phyloP scores from a whole-genome alignment of 2,797 vertebrate genomes.

The Antrozous pallidus region DNA sequence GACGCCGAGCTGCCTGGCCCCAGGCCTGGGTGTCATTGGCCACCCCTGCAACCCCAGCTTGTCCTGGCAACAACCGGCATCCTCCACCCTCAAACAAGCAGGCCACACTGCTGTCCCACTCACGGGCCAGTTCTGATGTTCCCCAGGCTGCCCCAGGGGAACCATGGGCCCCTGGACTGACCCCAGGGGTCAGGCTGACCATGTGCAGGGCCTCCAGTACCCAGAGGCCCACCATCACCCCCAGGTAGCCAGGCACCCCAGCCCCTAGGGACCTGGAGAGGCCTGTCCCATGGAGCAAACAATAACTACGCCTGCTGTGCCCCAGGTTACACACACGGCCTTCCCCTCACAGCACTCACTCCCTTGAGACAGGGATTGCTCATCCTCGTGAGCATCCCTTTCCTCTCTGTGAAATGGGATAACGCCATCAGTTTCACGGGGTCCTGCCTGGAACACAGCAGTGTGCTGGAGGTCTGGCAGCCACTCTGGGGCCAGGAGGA shows the following conservation, averaged over 20 bases:
- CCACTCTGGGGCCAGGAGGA: neutral
- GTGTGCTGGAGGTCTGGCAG: neutral
- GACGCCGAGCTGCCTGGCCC: neutral
- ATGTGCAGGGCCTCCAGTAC: neutral
- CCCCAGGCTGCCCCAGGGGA: neutral
- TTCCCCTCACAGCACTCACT: neutral
- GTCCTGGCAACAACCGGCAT: neutral
- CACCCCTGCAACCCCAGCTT: neutral
- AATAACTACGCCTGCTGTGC: fast-evolving
- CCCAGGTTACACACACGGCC: fast-evolving
- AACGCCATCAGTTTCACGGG: neutral
- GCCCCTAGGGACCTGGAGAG: neutral
- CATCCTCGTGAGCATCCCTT: neutral
- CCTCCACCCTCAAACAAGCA: neutral
- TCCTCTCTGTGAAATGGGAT: neutral
- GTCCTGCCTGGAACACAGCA: neutral
- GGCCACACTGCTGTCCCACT: no score
- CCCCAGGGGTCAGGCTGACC: no score
- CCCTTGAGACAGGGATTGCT: neutral
- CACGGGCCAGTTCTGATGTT: neutral
- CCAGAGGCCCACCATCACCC: neutral
- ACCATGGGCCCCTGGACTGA: no score
- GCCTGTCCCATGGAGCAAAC: neutral
- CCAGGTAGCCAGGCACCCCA: neutral
- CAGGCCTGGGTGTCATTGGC: neutral